phyloP scores from a whole-genome alignment of 2,113 vertebrate species.

The Malaclemys terrapin region DNA sequence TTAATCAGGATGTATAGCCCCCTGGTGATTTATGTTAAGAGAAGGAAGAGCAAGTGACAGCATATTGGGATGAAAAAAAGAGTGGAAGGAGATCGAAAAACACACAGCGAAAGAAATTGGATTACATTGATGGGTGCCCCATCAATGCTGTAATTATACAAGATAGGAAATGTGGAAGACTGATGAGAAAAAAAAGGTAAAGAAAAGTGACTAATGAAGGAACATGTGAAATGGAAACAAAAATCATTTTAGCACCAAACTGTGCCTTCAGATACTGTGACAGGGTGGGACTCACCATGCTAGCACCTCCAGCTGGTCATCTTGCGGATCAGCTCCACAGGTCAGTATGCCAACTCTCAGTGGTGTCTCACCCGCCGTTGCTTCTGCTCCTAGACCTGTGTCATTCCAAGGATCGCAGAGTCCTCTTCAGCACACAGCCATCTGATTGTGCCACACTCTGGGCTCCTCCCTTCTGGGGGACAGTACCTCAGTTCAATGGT shows the following conservation, averaged over 20 bases:
- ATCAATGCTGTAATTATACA: not conserved
- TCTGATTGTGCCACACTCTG: too few species aligned
- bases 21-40: not conserved
- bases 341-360: too few species aligned
- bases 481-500: too few species aligned
- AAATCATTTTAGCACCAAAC: not conserved
- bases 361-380: too few species aligned
- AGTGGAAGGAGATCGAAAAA: not conserved
- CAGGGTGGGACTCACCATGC: too few species aligned
- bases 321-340: too few species aligned
- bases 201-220: not conserved
- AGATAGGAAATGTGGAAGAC: not conserved
- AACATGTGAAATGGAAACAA: not conserved
- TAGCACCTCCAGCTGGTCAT: too few species aligned
- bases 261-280: not conserved
- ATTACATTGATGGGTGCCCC: too few species aligned
- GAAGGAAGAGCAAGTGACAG: not conserved
- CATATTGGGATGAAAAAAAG: not conserved
- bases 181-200: not conserved
- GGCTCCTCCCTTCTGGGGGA: too few species aligned
- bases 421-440: too few species aligned
- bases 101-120: not conserved
- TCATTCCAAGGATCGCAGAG: too few species aligned
- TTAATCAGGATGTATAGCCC: not conserved
- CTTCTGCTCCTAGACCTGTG: too few species aligned